These are phyloP conservation scores for Silurus meridionalis DNA, from an alignment of 2,113 vertebrate genomes.

Conservation along the genomic window DNA sequence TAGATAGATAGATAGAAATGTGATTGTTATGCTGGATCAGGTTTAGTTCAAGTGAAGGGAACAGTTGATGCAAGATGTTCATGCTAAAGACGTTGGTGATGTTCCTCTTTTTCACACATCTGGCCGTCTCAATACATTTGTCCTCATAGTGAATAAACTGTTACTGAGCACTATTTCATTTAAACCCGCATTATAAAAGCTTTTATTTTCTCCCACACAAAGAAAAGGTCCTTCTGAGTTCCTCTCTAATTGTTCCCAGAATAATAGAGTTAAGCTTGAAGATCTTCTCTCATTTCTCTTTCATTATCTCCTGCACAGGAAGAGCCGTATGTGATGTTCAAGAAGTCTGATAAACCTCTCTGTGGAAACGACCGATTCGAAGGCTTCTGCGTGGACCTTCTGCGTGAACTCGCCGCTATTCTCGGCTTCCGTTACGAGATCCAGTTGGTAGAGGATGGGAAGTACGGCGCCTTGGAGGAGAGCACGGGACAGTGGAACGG, in stretches of 20 bases:
- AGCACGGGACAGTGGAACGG: slow-evolving; percentile 92
- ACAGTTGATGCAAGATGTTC: no score
- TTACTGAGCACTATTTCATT: no score
- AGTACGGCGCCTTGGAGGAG: slow-evolving; percentile 92
- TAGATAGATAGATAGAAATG: no score
- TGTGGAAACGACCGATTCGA: slow-evolving; percentile 97
- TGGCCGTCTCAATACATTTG: no score
- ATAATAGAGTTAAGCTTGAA: no score
- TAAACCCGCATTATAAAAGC: background rate
- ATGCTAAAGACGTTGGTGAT: no score
- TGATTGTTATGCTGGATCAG: no score
- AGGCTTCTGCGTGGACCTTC: slow-evolving; percentile 94
- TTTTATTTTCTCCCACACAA: background rate
- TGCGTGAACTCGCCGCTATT: slow-evolving; percentile 89
- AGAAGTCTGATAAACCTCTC: slow-evolving; percentile 96
- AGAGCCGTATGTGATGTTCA: slow-evolving; percentile 97
- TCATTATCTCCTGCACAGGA: slow-evolving; percentile 73
- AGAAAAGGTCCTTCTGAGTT: background rate
- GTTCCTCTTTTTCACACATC: no score
- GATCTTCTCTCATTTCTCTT: background rate
- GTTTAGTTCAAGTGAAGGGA: no score
- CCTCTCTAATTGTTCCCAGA: background rate
- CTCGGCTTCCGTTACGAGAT: slow-evolving; percentile 96
- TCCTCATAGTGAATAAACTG: no score
- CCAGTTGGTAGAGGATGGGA: slow-evolving; percentile 91